phyloP scores from a whole-genome alignment of 2,113 vertebrate species.

The Mormyrus lacerda region DNA sequence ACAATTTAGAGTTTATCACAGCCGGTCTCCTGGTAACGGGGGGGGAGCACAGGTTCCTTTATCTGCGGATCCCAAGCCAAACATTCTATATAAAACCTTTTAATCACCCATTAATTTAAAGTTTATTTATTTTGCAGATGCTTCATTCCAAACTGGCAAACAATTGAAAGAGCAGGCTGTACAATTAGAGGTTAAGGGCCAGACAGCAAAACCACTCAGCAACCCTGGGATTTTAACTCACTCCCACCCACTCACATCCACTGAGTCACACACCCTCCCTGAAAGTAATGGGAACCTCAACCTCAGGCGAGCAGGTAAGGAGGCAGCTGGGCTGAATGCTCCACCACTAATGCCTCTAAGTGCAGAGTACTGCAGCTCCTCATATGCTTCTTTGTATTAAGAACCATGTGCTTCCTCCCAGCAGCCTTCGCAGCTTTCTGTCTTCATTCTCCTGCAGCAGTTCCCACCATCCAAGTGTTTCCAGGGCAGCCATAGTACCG shows the following conservation, averaged over 20 bases:
- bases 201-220: not conserved
- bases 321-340: not conserved
- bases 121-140: not conserved
- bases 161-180: not conserved
- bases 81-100: not conserved
- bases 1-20: conserved; percentile 2
- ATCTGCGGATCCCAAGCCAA: not conserved
- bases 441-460: not conserved
- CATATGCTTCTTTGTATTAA: not conserved
- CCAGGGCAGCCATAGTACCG: not conserved
- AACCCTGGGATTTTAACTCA: not conserved
- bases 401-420: not conserved
- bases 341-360: not conserved
- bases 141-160: not conserved
- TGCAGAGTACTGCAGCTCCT: not conserved
- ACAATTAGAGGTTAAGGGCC: not conserved
- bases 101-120: not conserved
- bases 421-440: not conserved
- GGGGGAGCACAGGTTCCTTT: not conserved
- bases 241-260: not conserved
- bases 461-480: not conserved
- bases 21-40: not conserved
- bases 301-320: not conserved
- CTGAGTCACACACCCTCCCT: not conserved
- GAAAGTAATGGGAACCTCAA: not conserved